phyloP scores from a whole-genome alignment of 2,113 vertebrate genomes.

The Pangasianodon hypophthalmus region DNA sequence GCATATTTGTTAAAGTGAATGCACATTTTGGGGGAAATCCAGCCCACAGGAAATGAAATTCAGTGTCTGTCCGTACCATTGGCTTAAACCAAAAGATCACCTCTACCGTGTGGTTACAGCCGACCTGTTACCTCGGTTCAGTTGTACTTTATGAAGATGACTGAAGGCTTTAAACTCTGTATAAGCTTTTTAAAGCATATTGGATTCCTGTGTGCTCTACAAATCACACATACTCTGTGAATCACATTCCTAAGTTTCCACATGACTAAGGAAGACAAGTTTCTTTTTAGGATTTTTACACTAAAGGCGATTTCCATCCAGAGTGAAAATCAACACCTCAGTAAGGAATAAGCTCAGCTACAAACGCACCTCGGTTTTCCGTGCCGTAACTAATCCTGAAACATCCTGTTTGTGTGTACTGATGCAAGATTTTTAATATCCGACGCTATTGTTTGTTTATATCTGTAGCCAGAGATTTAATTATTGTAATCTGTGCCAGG shows the following conservation, averaged over 20 bases:
- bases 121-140: background rate
- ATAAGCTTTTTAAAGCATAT: background rate
- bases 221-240: background rate
- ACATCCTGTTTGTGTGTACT: background rate
- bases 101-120: background rate
- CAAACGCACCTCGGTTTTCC: too few relatives aligned
- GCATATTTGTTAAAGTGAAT: background rate
- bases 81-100: background rate
- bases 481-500: slow-evolving; percentile 4
- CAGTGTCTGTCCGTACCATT: background rate
- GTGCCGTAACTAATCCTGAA: slow-evolving; percentile 3
- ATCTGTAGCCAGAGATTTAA: slow-evolving; percentile 13
- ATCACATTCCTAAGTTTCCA: background rate
- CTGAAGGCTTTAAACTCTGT: background rate
- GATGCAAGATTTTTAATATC: slow-evolving; percentile 26
- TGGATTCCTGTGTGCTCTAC: background rate
- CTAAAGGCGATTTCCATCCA: background rate
- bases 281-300: background rate
- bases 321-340: slow-evolving; percentile 2
- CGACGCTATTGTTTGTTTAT: slow-evolving; percentile 14
- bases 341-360: background rate
- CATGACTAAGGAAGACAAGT: background rate
- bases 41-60: background rate
- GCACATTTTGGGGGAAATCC: background rate
- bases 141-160: background rate